Evolutionary conservation across 2,797 vertebrate genomes (phyloP).

Genomic region (Mus spretus): DNA sequence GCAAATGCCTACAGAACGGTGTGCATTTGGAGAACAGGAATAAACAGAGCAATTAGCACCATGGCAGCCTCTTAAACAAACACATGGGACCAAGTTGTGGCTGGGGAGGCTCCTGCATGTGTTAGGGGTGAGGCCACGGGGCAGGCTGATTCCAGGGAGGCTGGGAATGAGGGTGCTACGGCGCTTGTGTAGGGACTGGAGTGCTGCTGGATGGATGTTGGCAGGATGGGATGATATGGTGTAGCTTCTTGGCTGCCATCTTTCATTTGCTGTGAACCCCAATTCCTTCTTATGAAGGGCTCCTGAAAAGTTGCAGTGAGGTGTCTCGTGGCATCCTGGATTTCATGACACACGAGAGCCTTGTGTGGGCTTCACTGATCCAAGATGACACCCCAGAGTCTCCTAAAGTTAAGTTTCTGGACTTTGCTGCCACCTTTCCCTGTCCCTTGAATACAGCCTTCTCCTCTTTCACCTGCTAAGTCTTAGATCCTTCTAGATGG

Average conservation of each 20-base stretch:
- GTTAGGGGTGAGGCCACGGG: slow-evolving; percentile 70
- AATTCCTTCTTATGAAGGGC: background rate
- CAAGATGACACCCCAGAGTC: background rate
- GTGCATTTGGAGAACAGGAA: slow-evolving; percentile 86
- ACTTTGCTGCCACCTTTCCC: background rate
- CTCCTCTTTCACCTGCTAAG: background rate
- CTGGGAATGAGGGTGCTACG: slow-evolving; percentile 28
- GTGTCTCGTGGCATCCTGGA: background rate
- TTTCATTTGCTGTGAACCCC: background rate
- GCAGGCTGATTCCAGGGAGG: slow-evolving; percentile 81
- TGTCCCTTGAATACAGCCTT: background rate
- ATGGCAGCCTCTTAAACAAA: slow-evolving; percentile 90
- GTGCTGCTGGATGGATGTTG: background rate
- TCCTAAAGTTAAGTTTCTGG: background rate
- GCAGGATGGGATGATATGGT: background rate
- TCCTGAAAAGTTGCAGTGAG: slow-evolving; percentile 22
- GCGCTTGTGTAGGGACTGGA: background rate
- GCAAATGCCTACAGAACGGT: slow-evolving; percentile 87
- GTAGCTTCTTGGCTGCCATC: background rate
- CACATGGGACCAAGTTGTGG: slow-evolving; percentile 87
- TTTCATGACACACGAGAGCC: background rate
- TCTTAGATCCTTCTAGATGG: slow-evolving; percentile 15
- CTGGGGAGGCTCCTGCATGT: slow-evolving; percentile 59
- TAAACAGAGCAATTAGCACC: slow-evolving; percentile 90
- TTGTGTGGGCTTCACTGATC: background rate